Evolutionary conservation across 2,888 invertebrate genomes (phyloP).

Genomic region (Drosophila gaucha): DNA sequence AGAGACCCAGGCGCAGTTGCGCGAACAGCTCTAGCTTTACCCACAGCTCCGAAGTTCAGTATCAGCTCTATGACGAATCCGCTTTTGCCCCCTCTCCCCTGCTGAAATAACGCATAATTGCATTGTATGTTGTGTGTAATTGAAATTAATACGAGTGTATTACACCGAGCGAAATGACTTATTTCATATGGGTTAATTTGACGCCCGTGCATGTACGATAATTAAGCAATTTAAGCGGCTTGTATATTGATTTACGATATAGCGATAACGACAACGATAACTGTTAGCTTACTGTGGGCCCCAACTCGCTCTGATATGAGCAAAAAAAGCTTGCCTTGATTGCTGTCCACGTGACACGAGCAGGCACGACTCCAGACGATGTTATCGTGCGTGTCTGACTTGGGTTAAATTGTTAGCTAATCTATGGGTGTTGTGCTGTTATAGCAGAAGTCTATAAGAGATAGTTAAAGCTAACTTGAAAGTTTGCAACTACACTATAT

Average conservation of each 20-base stretch:
- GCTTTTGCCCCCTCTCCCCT: neutral
- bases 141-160: constrained; percentile 82
- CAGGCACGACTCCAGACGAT: neutral
- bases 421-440: neutral
- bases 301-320: constrained; percentile 31
- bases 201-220: constrained; percentile 71
- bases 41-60: constrained; percentile 25
- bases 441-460: too few species aligned
- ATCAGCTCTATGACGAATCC: constrained; percentile 24
- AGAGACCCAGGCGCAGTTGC: constrained; percentile 29
- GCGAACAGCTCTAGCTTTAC: constrained; percentile 5
- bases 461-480: too few species aligned
- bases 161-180: constrained; percentile 73
- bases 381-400: neutral
- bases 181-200: constrained; percentile 71
- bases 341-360: constrained; percentile 3
- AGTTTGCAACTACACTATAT: too few species aligned
- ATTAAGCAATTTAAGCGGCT: constrained; percentile 83
- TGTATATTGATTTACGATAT: constrained; percentile 73
- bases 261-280: constrained; percentile 43
- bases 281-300: constrained; percentile 47
- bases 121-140: constrained; percentile 79
- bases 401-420: too few species aligned
- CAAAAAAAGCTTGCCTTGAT: constrained; percentile 20
- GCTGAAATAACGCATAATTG: constrained; percentile 72